A percentile compares a stretch with the other conserved stretches of the same genome.
Conservation (phyloP, 1,140 invertebrate species). For the Apis dorsata region DNA sequence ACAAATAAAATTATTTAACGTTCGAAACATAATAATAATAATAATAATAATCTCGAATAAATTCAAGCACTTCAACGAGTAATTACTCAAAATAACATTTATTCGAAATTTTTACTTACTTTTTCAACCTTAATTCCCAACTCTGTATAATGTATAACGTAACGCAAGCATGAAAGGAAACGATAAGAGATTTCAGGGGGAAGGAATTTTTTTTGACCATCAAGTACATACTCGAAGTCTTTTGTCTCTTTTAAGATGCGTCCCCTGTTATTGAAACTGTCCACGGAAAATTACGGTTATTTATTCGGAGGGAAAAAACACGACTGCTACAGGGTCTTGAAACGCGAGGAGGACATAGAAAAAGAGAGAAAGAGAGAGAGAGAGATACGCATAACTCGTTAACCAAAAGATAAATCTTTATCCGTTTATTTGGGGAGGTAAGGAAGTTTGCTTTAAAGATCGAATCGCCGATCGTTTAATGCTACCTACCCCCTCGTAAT, state of each 20-base stretch:
- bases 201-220: not conserved
- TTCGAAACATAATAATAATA: no score
- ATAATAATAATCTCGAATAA: no score
- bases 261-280: not conserved
- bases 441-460: constrained; percentile 3
- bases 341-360: not conserved
- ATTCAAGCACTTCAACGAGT: no score
- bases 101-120: no score
- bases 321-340: not conserved
- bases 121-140: no score
- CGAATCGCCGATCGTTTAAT: not conserved
- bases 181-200: no score
- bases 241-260: not conserved
- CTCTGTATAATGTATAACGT: no score
- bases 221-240: not conserved
- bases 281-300: not conserved
- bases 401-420: constrained; percentile 11
- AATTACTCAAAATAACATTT: no score
- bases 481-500: not conserved
- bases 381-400: not conserved
- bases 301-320: not conserved
- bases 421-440: not conserved
- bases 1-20: no score
- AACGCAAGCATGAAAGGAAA: no score
- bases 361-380: not conserved